Base-by-base conservation (phyloP, 2,888 invertebrate species). In the Bimastos eiseni region DNA sequence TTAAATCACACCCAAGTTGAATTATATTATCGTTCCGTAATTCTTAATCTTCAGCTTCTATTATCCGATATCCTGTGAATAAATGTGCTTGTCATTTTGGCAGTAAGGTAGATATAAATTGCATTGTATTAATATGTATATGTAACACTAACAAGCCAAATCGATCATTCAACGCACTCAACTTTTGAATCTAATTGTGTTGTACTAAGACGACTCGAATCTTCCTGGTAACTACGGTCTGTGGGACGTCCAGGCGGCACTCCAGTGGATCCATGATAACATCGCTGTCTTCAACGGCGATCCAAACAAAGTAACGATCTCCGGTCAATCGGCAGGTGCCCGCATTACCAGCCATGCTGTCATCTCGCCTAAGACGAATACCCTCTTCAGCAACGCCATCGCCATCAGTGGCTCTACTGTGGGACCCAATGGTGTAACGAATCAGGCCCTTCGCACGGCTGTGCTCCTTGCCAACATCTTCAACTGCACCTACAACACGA, bases 171-270 rank as follows among this genome's bases (percentile, higher is more conserved):
- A 49, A 49, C 2, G 11, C 49, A 49, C 24, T 49, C 8, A 49
- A 11, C 70, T 70, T 70, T n/a, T 70, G 6, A 41, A 11, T n/a
- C n/a, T n/a, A 1, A 49, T 49, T 49, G 49, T 30, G 8, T 70
- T 70, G 70, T n/a, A 70, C n/a, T 70, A 6, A 83, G 91, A 91
- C 24, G 91, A 91, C 88, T 89, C 86, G 36, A 33, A n/a, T 8
- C 36, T 90, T 49, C 91, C 96, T 0, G 97, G 97, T n/a, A 97
- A 97, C 94, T 96, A 96, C 95, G 96, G 96, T 0, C 93, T 96
- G 84, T 93, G 95, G 37, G 96, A 96, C 93, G 94, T 96, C 89
- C 92, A 96, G 2, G 91, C 95, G 89, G 96, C 96, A 0, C 92
- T 96, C 36, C 92, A 95, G 89, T 96, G 96, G 96, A 95, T 96